Conservation (phyloP, 1,140 invertebrate genomes). For the Megalopta genalis region DNA sequence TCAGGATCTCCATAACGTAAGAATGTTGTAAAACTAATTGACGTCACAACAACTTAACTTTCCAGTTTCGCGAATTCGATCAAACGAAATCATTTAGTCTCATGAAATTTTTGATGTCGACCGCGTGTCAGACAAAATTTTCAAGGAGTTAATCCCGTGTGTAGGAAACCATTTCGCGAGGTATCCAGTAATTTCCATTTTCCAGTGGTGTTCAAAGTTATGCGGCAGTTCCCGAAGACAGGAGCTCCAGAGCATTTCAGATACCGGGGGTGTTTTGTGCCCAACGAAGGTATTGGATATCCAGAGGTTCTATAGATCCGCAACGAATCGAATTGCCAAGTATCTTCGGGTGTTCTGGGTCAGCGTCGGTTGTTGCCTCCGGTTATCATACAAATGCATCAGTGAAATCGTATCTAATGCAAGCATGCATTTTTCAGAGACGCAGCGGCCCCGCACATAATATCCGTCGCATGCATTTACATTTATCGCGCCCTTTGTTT, state of each 20-base stretch:
- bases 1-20: too few relatives aligned
- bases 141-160: not conserved
- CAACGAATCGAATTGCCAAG: constrained; percentile 5
- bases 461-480: not conserved
- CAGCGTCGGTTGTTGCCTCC: not conserved
- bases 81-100: too few relatives aligned
- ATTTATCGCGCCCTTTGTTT: not conserved
- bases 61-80: too few relatives aligned
- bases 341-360: not conserved
- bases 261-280: not conserved
- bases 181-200: not conserved
- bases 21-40: too few relatives aligned
- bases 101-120: too few relatives aligned
- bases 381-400: constrained; percentile 4
- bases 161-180: not conserved
- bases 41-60: too few relatives aligned
- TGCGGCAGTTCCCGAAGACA: not conserved
- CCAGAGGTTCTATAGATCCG: not conserved
- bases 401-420: constrained; percentile 3
- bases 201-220: not conserved
- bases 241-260: not conserved
- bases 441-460: not conserved
- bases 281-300: not conserved
- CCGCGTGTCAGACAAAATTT: too few relatives aligned
- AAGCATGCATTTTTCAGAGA: not conserved